These are phyloP conservation scores for Dufourea novaeangliae DNA, from an alignment of 1,140 invertebrate species.

Conservation along the genomic window DNA sequence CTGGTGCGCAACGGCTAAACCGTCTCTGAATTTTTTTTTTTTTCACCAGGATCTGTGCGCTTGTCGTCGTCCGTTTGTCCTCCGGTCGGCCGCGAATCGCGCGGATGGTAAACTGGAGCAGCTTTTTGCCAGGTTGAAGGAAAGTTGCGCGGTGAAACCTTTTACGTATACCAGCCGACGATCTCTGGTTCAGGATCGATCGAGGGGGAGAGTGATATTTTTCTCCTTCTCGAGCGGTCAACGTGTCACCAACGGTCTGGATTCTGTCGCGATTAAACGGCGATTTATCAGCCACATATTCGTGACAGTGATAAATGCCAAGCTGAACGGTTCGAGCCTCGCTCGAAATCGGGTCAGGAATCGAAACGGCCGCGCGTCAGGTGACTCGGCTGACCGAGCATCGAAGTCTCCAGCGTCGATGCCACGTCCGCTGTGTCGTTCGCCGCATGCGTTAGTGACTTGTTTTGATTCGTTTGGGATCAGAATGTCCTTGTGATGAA, in stretches of 20 bases:
- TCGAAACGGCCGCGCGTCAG: slow-evolving; percentile 29
- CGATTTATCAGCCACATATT: slow-evolving; percentile 55
- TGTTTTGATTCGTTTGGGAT: not conserved
- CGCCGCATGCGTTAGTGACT: not conserved
- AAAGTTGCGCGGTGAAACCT: slow-evolving; percentile 47
- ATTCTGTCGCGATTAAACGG: slow-evolving; percentile 58
- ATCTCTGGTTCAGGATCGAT: not conserved
- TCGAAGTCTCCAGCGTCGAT: not conserved
- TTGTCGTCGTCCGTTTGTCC: not conserved
- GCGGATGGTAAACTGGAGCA: slow-evolving; percentile 63
- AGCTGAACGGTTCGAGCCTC: slow-evolving; percentile 3
- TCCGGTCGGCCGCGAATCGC: not conserved
- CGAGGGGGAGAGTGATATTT: slow-evolving; percentile 43
- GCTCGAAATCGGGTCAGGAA: slow-evolving; percentile 50
- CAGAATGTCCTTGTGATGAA: not conserved
- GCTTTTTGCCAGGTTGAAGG: slow-evolving; percentile 49
- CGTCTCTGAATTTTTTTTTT: slow-evolving; percentile 35
- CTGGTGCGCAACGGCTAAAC: slow-evolving; percentile 50
- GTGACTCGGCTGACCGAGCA: slow-evolving; percentile 18
- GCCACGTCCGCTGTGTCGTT: slow-evolving; percentile 7
- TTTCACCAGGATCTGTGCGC: slow-evolving; percentile 40
- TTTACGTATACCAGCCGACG: slow-evolving; percentile 51
- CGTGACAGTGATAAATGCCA: slow-evolving; percentile 58
- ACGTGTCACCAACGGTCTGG: slow-evolving; percentile 30
- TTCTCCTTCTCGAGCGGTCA: slow-evolving; percentile 8